These are phyloP conservation scores for Phrynocephalus versicolor DNA, from an alignment of 2,113 vertebrate species.

Conservation along the genomic window DNA sequence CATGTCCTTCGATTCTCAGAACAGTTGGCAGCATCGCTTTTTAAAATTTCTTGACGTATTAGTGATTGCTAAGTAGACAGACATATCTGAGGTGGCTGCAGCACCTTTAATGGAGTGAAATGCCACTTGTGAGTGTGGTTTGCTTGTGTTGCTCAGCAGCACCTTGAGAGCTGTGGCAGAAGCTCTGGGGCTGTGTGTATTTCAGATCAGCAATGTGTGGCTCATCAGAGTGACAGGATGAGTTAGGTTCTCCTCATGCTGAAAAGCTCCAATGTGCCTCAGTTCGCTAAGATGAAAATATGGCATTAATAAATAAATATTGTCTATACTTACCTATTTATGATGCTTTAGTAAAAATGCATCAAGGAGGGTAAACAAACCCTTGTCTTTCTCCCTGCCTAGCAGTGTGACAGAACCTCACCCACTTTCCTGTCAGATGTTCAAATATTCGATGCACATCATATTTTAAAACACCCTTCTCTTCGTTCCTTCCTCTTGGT, in stretches of 20 bases:
- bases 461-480: not conserved
- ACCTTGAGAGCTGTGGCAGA: not conserved
- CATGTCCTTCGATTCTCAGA: not conserved
- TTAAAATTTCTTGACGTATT: not conserved
- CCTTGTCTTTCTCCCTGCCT: conserved; percentile 27
- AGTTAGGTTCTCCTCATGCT: conserved; percentile 52
- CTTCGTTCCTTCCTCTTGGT: not conserved
- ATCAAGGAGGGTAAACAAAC: conserved; percentile 43
- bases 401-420: conserved; percentile 24
- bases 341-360: conserved; percentile 44
- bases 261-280: conserved; percentile 40
- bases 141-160: not conserved
- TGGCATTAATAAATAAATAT: conserved; percentile 51
- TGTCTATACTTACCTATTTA: conserved; percentile 47
- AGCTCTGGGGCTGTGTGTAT: conserved; percentile 42
- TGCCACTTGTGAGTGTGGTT: not conserved
- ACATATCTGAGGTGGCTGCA: not conserved
- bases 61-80: not conserved
- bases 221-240: conserved; percentile 33
- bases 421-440: conserved; percentile 35
- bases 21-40: not conserved
- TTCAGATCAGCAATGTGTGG: conserved; percentile 58
- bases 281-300: conserved; percentile 48
- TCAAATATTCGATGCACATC: conserved; percentile 28
- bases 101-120: conserved; percentile 6